Base-by-base conservation (phyloP, 2,797 vertebrate genomes). In the Phalloptychus januarius region DNA sequence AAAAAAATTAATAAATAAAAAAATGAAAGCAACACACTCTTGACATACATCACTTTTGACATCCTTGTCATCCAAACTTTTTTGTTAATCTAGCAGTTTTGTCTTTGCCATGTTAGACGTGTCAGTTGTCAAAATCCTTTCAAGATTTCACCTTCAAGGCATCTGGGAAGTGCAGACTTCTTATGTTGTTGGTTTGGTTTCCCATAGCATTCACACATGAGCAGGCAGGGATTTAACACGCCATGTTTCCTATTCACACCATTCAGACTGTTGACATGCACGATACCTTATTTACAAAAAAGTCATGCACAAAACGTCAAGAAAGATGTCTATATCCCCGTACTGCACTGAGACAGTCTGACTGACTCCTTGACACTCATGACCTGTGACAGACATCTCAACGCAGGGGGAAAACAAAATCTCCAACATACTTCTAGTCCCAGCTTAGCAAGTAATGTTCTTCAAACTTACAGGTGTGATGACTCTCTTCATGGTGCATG, bases 81-180 rank as follows among this genome's bases (percentile, higher is more conserved):
- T 67, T 25, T 40, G 63, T 20, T 13, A 40, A 40, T 67, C 20
- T 25, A 67, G 8, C 63, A 67, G 36, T 4, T 12, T 67, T 25
- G 20, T 67, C 36, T 11, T 6, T 40, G 36, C 10, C 20, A 23
- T 67, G 4, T 67, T 38, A 11, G 63, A 23, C 3, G 8, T 40
- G 10, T 40, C 52, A n/a, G 52, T 25, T 61, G 58, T 69, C 15
- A 16, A 73, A 82, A 81, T 85, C 86, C 77, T 76, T 79, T 83
- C 36, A 75, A 83, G 87, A 83, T 86, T 87, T 92, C 85, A 90
- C 87, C 85, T 80, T 84, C 0, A 4, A 83, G 87, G 89, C 91
- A 93, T 92, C 87, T 40, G 25, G 38, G 11, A 23, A 40, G 23
- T 13, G 38, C 23, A 42, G 36, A 38, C 36, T 11, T 4, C 11